phyloP scores from a whole-genome alignment of 2,113 vertebrate genomes.

The Saccopteryx leptura region DNA sequence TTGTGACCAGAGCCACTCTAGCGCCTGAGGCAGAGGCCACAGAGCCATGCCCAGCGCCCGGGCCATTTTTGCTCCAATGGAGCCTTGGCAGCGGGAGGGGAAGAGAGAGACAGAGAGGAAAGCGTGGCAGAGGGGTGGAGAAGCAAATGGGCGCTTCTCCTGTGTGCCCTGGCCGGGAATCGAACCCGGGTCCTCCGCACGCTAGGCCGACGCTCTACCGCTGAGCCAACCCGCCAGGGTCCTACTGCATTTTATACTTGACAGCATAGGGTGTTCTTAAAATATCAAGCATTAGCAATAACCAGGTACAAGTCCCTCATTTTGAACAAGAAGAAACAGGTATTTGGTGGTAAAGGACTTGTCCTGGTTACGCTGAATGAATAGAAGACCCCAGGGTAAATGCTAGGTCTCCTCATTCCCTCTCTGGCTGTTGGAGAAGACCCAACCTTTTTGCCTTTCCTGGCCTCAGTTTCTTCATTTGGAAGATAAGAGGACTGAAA shows the following conservation, averaged over 20 bases:
- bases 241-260: not conserved
- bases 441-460: not conserved
- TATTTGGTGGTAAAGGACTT: not conserved
- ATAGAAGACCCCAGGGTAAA: not conserved
- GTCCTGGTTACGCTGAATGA: not conserved
- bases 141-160: no score
- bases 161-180: no score
- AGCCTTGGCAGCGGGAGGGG: no score
- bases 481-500: not conserved
- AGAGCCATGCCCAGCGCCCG: no score
- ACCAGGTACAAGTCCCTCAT: not conserved
- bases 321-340: not conserved
- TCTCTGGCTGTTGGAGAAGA: not conserved
- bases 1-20: no score
- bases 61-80: no score
- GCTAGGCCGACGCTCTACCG: no score
- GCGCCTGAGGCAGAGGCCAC: no score
- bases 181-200: no score
- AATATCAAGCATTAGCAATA: not conserved
- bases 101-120: no score
- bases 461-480: not conserved
- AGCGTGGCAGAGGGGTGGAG: no score
- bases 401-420: not conserved
- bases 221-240: no score
- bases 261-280: not conserved